Evolutionary conservation across 2,113 vertebrate species (phyloP), one percentile per base, ranked within the genome.

Genomic region (Tympanuchus pallidicinctus): DNA sequence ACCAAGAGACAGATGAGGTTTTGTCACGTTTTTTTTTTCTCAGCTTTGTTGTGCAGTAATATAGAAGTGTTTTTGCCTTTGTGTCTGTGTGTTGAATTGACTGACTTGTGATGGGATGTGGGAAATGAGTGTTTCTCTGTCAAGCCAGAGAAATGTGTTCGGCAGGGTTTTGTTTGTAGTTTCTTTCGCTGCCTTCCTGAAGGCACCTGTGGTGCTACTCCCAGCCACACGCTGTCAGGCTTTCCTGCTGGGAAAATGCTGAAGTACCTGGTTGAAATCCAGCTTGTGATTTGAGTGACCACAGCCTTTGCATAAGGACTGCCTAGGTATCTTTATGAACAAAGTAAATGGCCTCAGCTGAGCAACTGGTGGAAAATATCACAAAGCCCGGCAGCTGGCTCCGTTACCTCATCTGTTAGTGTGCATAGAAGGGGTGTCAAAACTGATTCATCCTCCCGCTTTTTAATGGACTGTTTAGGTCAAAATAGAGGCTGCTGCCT

Each of bases 1-100:
- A 85, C 82, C 24, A 75, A 50, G 89, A 94, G 91, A 93, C 65
- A 67, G 92, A 79, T 83, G 95, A 96, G 86, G 93, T 96, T 94
- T 96, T 93, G 95, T 92, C 87, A 76, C 64, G 61, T 54, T 52
- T 27, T 28, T 54, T 52, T 80, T 95, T 91, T 69, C 70, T 28
- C 9, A 67, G 92, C 94, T 92, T 96, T 94, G 91, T 94, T 94
- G 82, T 93, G 91, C 61, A 66, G 86, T 75, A 70, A 90, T 75
- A 72, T 1, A 84, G 76, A 92, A 95, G 73, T 82, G 75, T 6
- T 75, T 92, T 93, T 95, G 85, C 64, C 69, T 91, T 91, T 88
- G 85, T 91, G 71, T 66, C 48, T 87, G 71, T 93, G 75, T 92
- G 67, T 74, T 54, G 80, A 91, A 84, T 54, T 94, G 95, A 90